phyloP scores from a whole-genome alignment of 2,888 invertebrate genomes.

The Adineta ricciae region DNA sequence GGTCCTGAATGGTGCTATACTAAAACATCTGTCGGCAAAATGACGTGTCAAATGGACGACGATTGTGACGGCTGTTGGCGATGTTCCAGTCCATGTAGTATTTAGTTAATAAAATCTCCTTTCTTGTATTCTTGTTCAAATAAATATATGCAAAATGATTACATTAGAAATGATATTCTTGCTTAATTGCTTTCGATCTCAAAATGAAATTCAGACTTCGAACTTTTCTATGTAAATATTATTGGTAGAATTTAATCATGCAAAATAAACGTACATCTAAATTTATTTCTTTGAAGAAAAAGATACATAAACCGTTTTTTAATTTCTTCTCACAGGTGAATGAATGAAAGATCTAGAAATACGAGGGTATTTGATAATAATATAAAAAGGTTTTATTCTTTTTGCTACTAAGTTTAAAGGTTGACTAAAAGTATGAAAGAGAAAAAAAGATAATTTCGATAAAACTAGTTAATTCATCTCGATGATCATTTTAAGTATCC shows the following conservation, averaged over 20 bases:
- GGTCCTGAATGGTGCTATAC: conserved; percentile 19
- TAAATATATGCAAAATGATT: neutral
- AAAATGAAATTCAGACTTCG: neutral
- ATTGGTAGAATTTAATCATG: neutral
- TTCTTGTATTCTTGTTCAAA: neutral
- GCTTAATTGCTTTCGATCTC: neutral
- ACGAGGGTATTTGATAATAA: neutral
- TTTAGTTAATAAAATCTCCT: neutral
- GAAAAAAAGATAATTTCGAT: neutral
- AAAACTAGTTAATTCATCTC: neutral
- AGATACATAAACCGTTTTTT: neutral
- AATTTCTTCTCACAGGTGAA: neutral
- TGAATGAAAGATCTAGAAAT: neutral
- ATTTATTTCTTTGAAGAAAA: neutral
- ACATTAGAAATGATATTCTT: neutral
- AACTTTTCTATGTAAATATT: neutral
- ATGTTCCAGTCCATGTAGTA: neutral
- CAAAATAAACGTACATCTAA: neutral
- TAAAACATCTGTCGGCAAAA: neutral
- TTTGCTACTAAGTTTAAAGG: neutral
- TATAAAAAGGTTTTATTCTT: neutral
- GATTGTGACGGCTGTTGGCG: neutral
- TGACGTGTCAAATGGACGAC: neutral
- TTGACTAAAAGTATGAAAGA: neutral
- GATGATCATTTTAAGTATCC: neutral